Evolutionary conservation across 2,888 invertebrate genomes (phyloP).

Genomic region (Brassicogethes aeneus): DNA sequence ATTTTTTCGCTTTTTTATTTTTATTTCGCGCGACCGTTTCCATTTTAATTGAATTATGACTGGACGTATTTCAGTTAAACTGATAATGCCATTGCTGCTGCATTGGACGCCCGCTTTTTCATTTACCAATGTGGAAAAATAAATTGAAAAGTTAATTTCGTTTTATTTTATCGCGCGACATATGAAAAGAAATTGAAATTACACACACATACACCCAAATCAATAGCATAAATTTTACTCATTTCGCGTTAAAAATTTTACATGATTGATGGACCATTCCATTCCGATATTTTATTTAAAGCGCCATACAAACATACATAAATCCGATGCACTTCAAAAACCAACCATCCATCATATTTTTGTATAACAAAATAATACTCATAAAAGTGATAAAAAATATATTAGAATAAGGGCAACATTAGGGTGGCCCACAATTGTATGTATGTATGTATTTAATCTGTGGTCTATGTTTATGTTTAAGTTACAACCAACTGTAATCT

Average conservation of each 20-base stretch:
- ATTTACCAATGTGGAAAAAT: slow-evolving; percentile 9
- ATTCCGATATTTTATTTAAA: no score
- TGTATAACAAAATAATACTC: no score
- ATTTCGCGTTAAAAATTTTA: not conserved
- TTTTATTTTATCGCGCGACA: slow-evolving; percentile 2
- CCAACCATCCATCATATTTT: no score
- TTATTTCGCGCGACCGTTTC: slow-evolving; percentile 19
- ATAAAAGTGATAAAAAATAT: no score
- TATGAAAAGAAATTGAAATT: slow-evolving; percentile 4
- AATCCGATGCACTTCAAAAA: no score
- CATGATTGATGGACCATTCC: not conserved
- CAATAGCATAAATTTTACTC: not conserved
- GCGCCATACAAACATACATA: no score
- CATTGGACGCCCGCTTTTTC: slow-evolving; percentile 5
- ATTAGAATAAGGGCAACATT: no score
- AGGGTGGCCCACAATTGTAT: no score
- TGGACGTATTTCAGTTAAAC: slow-evolving; percentile 24
- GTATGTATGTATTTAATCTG: no score
- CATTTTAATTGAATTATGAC: slow-evolving; percentile 28
- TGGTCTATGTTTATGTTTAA: no score
- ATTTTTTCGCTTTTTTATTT: slow-evolving; percentile 17
- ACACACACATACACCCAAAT: slow-evolving; percentile 1
- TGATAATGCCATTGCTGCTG: slow-evolving; percentile 6
- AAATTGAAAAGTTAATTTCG: slow-evolving; percentile 7
- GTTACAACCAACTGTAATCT: no score